These are phyloP conservation scores for Tenthredo distinguenda DNA, from an alignment of 2,888 invertebrate species.

Conservation along the genomic window DNA sequence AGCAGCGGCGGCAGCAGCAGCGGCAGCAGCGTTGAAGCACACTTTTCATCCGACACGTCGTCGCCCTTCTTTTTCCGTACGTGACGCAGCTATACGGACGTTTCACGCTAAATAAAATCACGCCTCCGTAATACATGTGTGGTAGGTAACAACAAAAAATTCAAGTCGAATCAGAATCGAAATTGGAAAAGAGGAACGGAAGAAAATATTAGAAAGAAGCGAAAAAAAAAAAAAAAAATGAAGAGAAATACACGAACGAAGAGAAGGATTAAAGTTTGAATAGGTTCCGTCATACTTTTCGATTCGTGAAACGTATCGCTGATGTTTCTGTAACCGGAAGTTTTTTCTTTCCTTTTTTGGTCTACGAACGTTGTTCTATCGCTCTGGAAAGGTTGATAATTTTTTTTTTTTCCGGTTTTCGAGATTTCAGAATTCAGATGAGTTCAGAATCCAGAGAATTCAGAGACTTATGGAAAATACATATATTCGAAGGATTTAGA, in stretches of 20 bases:
- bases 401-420: neutral
- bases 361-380: neutral
- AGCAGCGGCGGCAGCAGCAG: neutral
- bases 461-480: neutral
- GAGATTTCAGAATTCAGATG: neutral
- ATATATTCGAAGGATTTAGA: neutral
- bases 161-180: neutral
- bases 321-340: neutral
- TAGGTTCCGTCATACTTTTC: neutral
- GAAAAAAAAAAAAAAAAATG: neutral
- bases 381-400: no score
- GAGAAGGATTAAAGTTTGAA: neutral
- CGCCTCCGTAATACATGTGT: neutral
- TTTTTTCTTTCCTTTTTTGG: neutral
- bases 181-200: neutral
- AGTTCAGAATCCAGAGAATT: neutral
- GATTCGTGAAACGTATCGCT: neutral
- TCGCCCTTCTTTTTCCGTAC: slow-evolving; percentile 35
- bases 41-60: slow-evolving; percentile 45
- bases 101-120: slow-evolving; percentile 32
- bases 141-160: neutral
- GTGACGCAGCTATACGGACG: slow-evolving; percentile 30
- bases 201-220: no score
- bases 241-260: no score
- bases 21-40: neutral